A percentile compares a stretch with the other conserved stretches of the same genome.
Evolutionary conservation across 1,140 invertebrate species (phyloP).

Genomic region (Megalopta genalis): DNA sequence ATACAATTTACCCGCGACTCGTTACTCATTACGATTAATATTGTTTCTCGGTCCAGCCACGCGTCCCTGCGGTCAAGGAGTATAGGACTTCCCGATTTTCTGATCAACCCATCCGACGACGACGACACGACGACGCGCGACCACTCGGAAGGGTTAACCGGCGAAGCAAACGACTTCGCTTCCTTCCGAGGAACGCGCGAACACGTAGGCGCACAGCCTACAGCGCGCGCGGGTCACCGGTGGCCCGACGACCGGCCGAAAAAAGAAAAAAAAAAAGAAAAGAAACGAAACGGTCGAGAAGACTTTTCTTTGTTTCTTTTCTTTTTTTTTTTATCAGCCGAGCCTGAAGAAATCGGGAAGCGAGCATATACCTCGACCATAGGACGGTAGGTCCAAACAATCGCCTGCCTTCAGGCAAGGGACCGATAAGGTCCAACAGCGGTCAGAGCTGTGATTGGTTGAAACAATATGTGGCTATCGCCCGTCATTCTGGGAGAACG

Average conservation of each 20-base stretch:
- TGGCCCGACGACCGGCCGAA: too few species aligned
- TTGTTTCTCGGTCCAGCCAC: constrained; percentile 81
- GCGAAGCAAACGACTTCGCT: too few species aligned
- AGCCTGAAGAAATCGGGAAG: constrained; percentile 40
- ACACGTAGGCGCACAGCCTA: too few species aligned
- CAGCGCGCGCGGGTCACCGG: too few species aligned
- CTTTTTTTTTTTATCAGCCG: too few species aligned
- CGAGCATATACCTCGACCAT: constrained; percentile 60
- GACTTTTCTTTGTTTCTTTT: too few species aligned
- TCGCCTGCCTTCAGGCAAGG: constrained; percentile 80
- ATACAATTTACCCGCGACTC: constrained; percentile 71
- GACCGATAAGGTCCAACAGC: constrained; percentile 80
- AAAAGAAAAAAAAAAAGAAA: too few species aligned
- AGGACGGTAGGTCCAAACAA: constrained; percentile 81
- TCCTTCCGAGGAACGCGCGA: too few species aligned
- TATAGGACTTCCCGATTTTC: constrained; percentile 40
- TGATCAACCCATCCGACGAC: background rate
- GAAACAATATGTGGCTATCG: constrained; percentile 79
- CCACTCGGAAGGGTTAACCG: too few species aligned
- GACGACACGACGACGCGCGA: background rate
- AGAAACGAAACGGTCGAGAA: too few species aligned
- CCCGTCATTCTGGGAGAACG: constrained; percentile 69
- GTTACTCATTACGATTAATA: constrained; percentile 71
- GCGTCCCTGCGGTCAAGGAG: constrained; percentile 72
- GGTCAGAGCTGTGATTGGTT: constrained; percentile 80